Evolutionary conservation across 1,140 invertebrate genomes (phyloP), one percentile per base, ranked within the genome.

Genomic region (Bombyx mandarina): DNA sequence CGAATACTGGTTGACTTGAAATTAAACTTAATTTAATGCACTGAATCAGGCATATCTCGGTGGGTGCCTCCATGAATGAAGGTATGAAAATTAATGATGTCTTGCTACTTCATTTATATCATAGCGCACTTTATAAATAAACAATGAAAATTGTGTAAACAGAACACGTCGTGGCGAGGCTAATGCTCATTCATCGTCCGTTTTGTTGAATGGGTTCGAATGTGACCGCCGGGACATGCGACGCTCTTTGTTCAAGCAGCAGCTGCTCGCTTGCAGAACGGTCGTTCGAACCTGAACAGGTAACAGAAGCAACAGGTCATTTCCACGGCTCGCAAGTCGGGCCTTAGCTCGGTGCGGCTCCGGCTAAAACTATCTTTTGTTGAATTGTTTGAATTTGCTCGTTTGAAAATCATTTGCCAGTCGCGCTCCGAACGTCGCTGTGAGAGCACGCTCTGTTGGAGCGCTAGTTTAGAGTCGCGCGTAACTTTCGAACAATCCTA

Each of bases 231-330:
- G 64, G 65, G 56, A 73, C 73, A 75, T 69, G 68, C 77, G 79
- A 76, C 74, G 70, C 61, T 69, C 75, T 76, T 76, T 81, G 77
- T 81, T 73, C 66, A 64, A 61, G 62, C 63, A 66, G 70, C 81
- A 84, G 79, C 82, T 82, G 82, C 75, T 70, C 66, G 61, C 62
- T 72, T 64, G 69, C 73, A 57, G 75, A 74, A 77, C 73, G 71
- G 67, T 65, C 70, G 70, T 35, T 75, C 71, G 69, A 82, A 86
- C 80, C 79, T 82, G 80, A 73, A 76, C 82, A 86, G 80, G 82
- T 83, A 83, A 77, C 72, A 76, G 74, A 77, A 79, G 79, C 79
- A 82, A 83, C 79, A 82, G 79, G 80, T 83, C 77, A 86, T 77
- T 82, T 77, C 73, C 71, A 68, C 60, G 63, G 55, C 63, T 67